Conservation (phyloP, 2,888 invertebrate species). For the Aporophyla lueneburgensis region DNA sequence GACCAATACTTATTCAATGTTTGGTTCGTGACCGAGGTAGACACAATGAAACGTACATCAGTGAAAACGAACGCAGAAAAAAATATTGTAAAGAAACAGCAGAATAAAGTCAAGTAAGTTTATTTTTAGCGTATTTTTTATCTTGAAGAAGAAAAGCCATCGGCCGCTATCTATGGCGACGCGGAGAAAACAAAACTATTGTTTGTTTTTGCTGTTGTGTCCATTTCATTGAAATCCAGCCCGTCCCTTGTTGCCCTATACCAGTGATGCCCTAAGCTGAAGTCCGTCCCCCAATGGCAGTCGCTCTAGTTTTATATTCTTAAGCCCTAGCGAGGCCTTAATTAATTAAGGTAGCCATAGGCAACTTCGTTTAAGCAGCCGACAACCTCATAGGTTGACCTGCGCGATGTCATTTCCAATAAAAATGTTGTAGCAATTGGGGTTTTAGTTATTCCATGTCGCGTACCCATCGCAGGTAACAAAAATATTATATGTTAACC, state of each 20-base stretch:
- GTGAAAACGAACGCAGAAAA: constrained; percentile 3
- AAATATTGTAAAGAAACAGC: constrained; percentile 13
- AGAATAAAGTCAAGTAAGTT: constrained; percentile 41
- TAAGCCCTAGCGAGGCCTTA: too few relatives aligned
- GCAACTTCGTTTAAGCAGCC: too few relatives aligned
- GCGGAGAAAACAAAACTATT: not conserved
- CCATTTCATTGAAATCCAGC: too few relatives aligned
- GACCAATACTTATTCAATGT: constrained; percentile 19
- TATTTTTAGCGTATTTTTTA: not conserved
- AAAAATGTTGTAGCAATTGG: not conserved
- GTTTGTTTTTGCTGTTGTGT: not conserved
- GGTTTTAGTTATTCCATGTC: not conserved
- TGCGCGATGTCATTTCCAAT: too few relatives aligned
- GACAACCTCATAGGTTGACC: too few relatives aligned
- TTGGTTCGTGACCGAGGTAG: not conserved
- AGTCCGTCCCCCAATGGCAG: too few relatives aligned
- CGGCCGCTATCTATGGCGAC: not conserved
- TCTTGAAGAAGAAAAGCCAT: not conserved
- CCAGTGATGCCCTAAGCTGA: too few relatives aligned
- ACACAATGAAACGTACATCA: constrained; percentile 34
- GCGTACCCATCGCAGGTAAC: too few relatives aligned
- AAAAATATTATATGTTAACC: not conserved
- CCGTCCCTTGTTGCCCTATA: too few relatives aligned
- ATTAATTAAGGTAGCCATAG: too few relatives aligned
- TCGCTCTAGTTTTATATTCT: too few relatives aligned